Evolutionary conservation across 2,797 vertebrate species (phyloP), one percentile per base, ranked within the genome.

Genomic region (Sarcophilus harrisii): DNA sequence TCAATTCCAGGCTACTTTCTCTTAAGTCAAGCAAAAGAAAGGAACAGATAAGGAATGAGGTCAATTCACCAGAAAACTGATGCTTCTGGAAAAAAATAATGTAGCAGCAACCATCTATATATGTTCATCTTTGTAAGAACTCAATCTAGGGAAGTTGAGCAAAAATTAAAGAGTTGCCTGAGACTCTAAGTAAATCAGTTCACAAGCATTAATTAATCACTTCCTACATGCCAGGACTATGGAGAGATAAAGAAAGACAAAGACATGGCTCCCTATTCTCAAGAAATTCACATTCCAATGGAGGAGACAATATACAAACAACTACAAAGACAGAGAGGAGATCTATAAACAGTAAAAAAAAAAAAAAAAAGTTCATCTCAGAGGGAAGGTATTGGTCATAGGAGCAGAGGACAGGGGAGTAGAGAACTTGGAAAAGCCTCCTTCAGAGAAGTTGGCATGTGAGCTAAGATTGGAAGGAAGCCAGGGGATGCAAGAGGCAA

Each of bases 331-430:
- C 30, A 5, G 16, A 12, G 4, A 52, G 6, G 52, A 38, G n/a
- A 73, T 73, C 14, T n/a, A 3, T 21, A 73, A 81, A 81, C 24
- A 24, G 21, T 49, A 49, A 49, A 49, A 49, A 49, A 49, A 38
- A n/a, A n/a, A n/a, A n/a, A 49, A 49, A 49, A 49, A 49, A 49
- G 38, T 45, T 87, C 8, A 87, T 45, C 21, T 87, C 73, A 87
- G 87, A 49, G 73, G 4, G 9, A 87, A 87, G 24, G 3, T 27
- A 27, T 38, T 24, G 12, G 9, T 45, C 1, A 12, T 21, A 81
- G 21, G n/a, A 16, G 2, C 10, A n/a, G 2, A 21, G 8, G 14
- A 45, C 0, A 27, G 38, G 3, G 21, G 10, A 81, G 1, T 27
- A 9, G 73, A 45, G 73, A 49, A 49, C 38, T 27, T 87, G 38